Conservation (phyloP, 2,797 vertebrate species). For the Melanotaenia pygmaea region DNA sequence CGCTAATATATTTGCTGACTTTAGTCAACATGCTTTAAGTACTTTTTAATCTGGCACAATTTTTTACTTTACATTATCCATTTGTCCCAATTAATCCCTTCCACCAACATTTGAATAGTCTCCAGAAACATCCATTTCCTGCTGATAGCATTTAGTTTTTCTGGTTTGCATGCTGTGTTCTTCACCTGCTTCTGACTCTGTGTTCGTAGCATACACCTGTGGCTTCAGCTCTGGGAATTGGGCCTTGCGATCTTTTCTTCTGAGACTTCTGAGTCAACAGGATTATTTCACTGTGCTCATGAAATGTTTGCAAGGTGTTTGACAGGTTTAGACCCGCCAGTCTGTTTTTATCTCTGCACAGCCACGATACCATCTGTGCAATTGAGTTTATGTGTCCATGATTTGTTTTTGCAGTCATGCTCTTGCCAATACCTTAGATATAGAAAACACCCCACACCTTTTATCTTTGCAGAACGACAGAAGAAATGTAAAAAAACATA, state of each 20-base stretch:
- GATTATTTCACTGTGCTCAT: constrained; percentile 20
- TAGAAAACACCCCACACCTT: constrained; percentile 13
- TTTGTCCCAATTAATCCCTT: constrained; percentile 21
- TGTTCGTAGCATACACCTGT: constrained; percentile 50
- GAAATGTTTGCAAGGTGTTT: constrained; percentile 19
- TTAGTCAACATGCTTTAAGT: constrained; percentile 15
- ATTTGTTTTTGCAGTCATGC: constrained; percentile 9
- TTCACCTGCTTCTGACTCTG: constrained; percentile 38
- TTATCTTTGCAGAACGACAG: constrained; percentile 33
- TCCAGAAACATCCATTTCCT: neutral
- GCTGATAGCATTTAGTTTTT: constrained; percentile 30
- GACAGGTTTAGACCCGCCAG: constrained; percentile 36
- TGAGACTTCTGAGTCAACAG: constrained; percentile 32
- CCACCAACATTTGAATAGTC: constrained; percentile 8
- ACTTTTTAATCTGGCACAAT: constrained; percentile 41
- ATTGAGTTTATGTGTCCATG: constrained; percentile 6
- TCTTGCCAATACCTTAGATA: neutral
- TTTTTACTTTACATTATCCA: constrained; percentile 1
- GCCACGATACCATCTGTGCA: neutral
- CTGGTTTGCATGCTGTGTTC: constrained; percentile 28
- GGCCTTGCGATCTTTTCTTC: constrained; percentile 8
- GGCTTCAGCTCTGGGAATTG: constrained; percentile 39
- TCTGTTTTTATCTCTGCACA: constrained; percentile 12
- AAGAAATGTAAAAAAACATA: constrained; percentile 44
- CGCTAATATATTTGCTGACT: constrained; percentile 9